Conservation (phyloP, 2,797 vertebrate species). For the Urophycis tenuis region DNA sequence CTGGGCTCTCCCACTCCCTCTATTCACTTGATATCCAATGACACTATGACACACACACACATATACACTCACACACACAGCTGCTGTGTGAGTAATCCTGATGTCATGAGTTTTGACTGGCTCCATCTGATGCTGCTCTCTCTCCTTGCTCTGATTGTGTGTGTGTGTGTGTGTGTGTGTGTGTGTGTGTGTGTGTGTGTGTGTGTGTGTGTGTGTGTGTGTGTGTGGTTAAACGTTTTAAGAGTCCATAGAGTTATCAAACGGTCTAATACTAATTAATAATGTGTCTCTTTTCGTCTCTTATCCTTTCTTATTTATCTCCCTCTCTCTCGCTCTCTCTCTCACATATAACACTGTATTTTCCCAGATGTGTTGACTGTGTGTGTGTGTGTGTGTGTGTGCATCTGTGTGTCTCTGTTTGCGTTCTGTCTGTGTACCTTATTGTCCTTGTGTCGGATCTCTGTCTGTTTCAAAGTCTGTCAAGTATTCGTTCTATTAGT, state of each 20-base stretch:
- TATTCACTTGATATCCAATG: neutral
- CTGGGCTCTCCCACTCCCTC: neutral
- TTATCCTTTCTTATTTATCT: slow-evolving; percentile 27
- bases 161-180: slow-evolving; percentile 11
- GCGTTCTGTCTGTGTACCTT: slow-evolving; percentile 8
- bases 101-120: slow-evolving; percentile 9
- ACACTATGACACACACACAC: slow-evolving; percentile 8
- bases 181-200: slow-evolving; percentile 13
- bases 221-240: neutral
- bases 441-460: neutral
- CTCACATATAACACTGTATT: slow-evolving; percentile 59
- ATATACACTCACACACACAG: slow-evolving; percentile 26
- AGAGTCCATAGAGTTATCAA: neutral
- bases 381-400: slow-evolving; percentile 26
- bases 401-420: slow-evolving; percentile 14
- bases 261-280: neutral
- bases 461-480: slow-evolving; percentile 35
- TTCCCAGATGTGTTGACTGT: slow-evolving; percentile 45
- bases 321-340: slow-evolving; percentile 42
- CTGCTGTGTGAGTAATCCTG: slow-evolving; percentile 15
- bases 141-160: slow-evolving; percentile 8
- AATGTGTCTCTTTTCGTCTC: neutral
- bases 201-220: slow-evolving; percentile 14
- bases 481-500: neutral
- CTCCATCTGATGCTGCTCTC: neutral